These are phyloP conservation scores for Acrocyrtus sp. DNA, from an alignment of 2,888 invertebrate species.

Conservation along the genomic window DNA sequence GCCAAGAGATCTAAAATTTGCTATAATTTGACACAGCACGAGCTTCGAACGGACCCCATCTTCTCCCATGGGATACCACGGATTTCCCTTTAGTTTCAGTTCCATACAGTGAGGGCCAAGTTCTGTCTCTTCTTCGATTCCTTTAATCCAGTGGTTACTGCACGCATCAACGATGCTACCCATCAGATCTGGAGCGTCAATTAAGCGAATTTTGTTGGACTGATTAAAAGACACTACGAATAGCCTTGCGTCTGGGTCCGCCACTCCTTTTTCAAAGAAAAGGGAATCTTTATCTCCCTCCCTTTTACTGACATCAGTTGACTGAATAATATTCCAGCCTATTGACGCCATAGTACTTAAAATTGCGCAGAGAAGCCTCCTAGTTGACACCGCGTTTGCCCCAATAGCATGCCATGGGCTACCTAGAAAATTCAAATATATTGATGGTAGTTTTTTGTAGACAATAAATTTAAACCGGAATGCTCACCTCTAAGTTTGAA, in stretches of 20 bases:
- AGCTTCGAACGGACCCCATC: constrained; percentile 19
- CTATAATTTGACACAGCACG: constrained; percentile 30
- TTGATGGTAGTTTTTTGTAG: neutral
- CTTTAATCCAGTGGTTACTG: constrained; percentile 18
- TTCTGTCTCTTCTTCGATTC: constrained; percentile 26
- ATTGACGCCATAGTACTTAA: constrained; percentile 40
- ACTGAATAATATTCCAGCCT: constrained; percentile 54
- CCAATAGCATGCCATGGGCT: constrained; percentile 30
- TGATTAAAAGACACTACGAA: constrained; percentile 42
- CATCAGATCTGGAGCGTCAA: constrained; percentile 41
- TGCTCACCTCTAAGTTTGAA: constrained; percentile 36
- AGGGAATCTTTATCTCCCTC: constrained; percentile 49
- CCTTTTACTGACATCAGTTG: constrained; percentile 47
- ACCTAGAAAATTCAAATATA: neutral
- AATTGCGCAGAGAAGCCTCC: constrained; percentile 31
- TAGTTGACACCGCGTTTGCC: constrained; percentile 11
- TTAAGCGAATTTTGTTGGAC: constrained; percentile 40
- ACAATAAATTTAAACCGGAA: too few relatives aligned
- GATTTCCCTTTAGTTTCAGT: constrained; percentile 36
- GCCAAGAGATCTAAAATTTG: constrained; percentile 24
- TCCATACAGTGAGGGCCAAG: constrained; percentile 15
- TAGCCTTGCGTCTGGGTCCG: constrained; percentile 37
- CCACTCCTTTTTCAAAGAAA: constrained; percentile 47
- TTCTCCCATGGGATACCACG: constrained; percentile 28
- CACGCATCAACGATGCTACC: constrained; percentile 13